Base-by-base conservation (phyloP, 2,888 invertebrate species). In the Galerucella nymphaeae region DNA sequence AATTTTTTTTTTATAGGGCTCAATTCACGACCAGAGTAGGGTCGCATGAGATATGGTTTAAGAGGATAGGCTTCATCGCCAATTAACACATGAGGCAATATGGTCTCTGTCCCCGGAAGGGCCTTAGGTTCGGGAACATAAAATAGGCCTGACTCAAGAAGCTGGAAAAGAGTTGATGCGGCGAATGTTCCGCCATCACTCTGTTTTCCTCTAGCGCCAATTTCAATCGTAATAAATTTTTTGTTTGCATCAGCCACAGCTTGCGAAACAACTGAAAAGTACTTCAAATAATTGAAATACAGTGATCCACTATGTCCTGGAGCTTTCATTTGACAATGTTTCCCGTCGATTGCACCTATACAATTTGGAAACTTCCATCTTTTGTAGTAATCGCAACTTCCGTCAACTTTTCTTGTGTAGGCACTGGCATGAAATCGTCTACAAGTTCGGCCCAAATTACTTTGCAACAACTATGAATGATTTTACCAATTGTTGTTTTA, bases 61-160 rank as follows among this genome's bases (percentile, higher is more conserved):
- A 75, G 55, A 16, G 70, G 72, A 63, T 67, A 72, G n/a, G 72
- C 72, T 58, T 72, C 72, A 70, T 75, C 75, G 38, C 66, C 72
- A 42, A 75, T 72, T 16, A 72, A 23, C 42, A 72, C 65, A 38
- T 65, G 41, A 16, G 65, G 70, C 59, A 70, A 38, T 18, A 20
- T 72, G 16, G 71, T 63, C 38, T 71, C 57, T 58, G 58, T 67
- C n/a, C 45, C 42, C 23, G 67, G 58, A 42, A 67, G 57, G 38
- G 30, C 57, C 16, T 42, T 58, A 42, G 41, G 23, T 18, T 18
- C n/a, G 42, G 64, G 64, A n/a, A 64, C 18, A 18, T 20, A 48
- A 48, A 64, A 42, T 48, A 48, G 9, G n/a, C 42, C 42, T 42
- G 41, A 42, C 23, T 64, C 23, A n/a, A 64, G 42, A 45, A 42